Base-by-base conservation (phyloP, 2,113 vertebrate genomes). In the Sterrhoptilus dennistouni region DNA sequence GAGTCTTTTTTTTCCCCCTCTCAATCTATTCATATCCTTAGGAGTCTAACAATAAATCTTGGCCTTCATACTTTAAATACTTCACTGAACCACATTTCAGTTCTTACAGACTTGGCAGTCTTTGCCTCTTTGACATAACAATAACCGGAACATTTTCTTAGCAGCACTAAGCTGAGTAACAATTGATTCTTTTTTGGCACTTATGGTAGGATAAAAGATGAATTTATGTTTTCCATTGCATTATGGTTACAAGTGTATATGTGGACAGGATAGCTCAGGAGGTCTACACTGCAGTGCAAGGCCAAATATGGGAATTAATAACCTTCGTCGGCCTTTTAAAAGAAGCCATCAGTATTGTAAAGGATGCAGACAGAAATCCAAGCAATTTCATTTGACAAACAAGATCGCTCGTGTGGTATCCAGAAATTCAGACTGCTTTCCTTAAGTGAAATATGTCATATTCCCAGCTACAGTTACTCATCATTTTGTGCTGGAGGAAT, bases 121-220 rank as follows among this genome's bases (percentile, higher is more conserved):
- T 96, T 90, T 86, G 28, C 78, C 52, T 77, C 83, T 83, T 94
- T 90, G 65, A 93, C 68, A 85, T 83, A 96, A 92, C 83, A 97
- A 91, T 84, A 93, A 91, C 54, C 7, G 14, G 45, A 95, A 96
- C 79, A 81, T 96, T 95, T 97, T 95, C 85, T 92, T 77, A 92
- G 79, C 69, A 93, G 64, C 77, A 76, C 35, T 91, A 92, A 83
- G 74, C 65, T 83, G 69, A 88, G 70, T 52, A 97, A 96, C 49
- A 96, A 95, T 64, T 42, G 61, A 35, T 95, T 65, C 91, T 93
- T 64, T 83, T 93, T 97, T 97, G 95, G 83, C 85, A 72, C 38
- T 69, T 1, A 3, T 5, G 82, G 33, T 71, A 93, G 88, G 54
- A 78, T 80, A 83, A 96, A 96, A 59, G 44, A 83, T 80, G 42